Base-by-base conservation (phyloP, 2,888 invertebrate genomes). In the Scaptomyza caliginosa region DNA sequence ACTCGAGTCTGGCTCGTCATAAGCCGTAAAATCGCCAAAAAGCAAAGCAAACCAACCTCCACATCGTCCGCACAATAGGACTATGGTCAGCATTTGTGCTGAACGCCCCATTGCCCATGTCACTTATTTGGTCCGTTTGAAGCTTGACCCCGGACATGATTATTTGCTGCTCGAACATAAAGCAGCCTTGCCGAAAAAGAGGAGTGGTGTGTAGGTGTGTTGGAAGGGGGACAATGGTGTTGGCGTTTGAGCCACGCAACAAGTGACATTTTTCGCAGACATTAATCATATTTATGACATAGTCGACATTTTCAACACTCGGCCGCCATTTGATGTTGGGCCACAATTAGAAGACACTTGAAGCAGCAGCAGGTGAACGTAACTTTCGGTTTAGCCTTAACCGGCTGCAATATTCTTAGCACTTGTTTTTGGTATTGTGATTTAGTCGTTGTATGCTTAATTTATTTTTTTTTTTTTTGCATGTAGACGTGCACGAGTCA, bases 231-330 rank as follows among this genome's bases (percentile, higher is more conserved):
- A n/a, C n/a, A n/a, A n/a, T 57, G 17, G 23, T 52, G 30, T 10
- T 10, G 45, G 39, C 19, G n/a, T 24, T 52, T 56, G 43, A 57
- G 49, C 70, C 67, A 70, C 70, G 88, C 84, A 84, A 84, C 84
- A 84, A 89, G 90, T 89, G 89, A 89, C 82, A 86, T 86, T 89
- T 89, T 89, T 89, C 80, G 69, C 86, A 77, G 75, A 78, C 89
- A 87, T 88, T 85, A 88, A 88, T 89, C 88, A 89, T 88, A 82
- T 89, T 84, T 88, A 77, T 86, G 84, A 74, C 75, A 72, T 50
- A 45, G 55, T 48, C 43, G 42, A 68, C 74, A 74, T 52, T 64
- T 48, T 50, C n/a, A 36, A 70, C 73, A 59, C 46, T 58, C 40
- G 59, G 11, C 19, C 38, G 11, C 11, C 17, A 38, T 19, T 60